A percentile compares a stretch with the other conserved stretches of the same genome.
Conservation (phyloP, 1,140 invertebrate genomes). For the Danaus plexippus region DNA sequence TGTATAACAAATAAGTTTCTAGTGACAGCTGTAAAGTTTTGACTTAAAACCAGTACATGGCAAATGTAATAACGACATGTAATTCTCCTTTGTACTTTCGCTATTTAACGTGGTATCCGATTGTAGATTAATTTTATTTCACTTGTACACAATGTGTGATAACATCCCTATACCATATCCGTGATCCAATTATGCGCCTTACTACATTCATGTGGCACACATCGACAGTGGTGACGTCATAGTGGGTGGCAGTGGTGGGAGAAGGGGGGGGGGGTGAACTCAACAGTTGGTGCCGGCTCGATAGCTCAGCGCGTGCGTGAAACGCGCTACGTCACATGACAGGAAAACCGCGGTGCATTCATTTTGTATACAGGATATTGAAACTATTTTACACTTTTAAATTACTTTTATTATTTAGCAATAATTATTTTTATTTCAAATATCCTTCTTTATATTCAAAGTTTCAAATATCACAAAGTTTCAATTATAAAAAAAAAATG, state of each 20-base stretch:
- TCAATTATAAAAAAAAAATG: too few species aligned
- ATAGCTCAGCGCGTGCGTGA: constrained; percentile 61
- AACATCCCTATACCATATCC: constrained; percentile 11
- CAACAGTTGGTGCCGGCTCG: constrained; percentile 66
- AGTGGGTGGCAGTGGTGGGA: constrained; percentile 17
- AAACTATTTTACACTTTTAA: not conserved
- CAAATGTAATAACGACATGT: too few species aligned
- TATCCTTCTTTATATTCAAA: too few species aligned
- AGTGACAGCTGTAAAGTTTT: too few species aligned
- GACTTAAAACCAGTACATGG: too few species aligned
- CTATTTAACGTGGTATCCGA: not conserved
- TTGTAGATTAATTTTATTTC: constrained; percentile 2
- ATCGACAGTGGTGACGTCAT: constrained; percentile 23
- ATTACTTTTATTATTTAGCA: too few species aligned
- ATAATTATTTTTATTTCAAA: too few species aligned
- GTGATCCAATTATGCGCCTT: constrained; percentile 22
- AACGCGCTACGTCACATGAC: constrained; percentile 41
- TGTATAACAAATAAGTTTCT: too few species aligned
- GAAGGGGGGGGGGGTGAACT: constrained; percentile 31
- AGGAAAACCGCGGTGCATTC: constrained; percentile 24
- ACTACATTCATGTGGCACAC: constrained; percentile 26
- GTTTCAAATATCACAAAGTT: too few species aligned
- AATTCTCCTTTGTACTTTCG: too few species aligned
- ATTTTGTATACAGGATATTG: not conserved
- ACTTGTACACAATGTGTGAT: constrained; percentile 5